Conservation (phyloP, 2,888 invertebrate genomes). For the Sceliomorpha sp. region DNA sequence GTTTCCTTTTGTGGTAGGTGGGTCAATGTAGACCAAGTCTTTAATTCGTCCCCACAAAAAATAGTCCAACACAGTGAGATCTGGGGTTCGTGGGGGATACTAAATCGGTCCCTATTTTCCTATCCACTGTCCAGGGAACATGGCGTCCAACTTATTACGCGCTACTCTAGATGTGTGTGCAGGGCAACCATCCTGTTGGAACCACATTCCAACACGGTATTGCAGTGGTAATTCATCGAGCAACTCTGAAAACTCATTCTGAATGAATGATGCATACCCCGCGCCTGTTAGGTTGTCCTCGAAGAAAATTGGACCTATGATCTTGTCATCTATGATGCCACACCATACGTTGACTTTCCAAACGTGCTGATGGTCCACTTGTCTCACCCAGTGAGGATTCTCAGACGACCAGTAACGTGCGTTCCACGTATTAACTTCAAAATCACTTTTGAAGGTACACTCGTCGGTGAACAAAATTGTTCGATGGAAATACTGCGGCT, state of each 20-base stretch:
- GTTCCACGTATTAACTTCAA: conserved; percentile 6
- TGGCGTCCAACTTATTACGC: conserved; percentile 39
- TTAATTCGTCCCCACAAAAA: too few relatives aligned
- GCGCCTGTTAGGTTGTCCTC: conserved; percentile 27
- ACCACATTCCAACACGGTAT: conserved; percentile 8
- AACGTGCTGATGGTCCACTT: conserved; percentile 57
- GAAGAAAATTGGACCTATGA: conserved; percentile 30
- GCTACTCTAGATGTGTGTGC: conserved; percentile 58
- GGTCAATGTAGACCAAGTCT: too few relatives aligned
- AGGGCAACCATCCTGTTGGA: conserved; percentile 63
- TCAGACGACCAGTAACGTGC: conserved; percentile 1
- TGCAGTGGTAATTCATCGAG: conserved; percentile 42
- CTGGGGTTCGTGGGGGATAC: conserved; percentile 55
- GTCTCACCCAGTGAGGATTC: conserved; percentile 24
- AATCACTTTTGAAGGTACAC: conserved; percentile 12
- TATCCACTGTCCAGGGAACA: conserved; percentile 53
- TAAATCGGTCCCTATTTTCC: conserved; percentile 50
- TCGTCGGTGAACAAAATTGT: conserved; percentile 15
- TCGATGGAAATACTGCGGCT: not conserved
- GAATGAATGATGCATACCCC: conserved; percentile 14
- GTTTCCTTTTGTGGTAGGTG: too few relatives aligned
- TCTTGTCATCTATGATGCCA: conserved; percentile 23
- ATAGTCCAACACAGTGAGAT: conserved; percentile 6
- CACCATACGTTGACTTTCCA: conserved; percentile 43
- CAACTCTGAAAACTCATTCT: conserved; percentile 2